Conservation (phyloP, 2,797 vertebrate species). For the Microctenopoma stevenorrisi region DNA sequence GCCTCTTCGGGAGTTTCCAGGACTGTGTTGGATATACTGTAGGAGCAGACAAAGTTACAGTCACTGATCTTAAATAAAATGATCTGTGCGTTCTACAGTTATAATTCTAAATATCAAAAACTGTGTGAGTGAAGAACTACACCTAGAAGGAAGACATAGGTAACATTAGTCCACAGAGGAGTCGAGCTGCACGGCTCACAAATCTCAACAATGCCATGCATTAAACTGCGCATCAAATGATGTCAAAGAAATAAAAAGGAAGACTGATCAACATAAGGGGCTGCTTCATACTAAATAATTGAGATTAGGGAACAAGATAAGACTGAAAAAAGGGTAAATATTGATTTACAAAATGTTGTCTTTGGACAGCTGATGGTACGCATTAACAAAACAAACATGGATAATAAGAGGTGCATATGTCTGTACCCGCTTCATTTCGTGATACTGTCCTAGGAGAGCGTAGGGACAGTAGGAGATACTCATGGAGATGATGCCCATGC, state of each 20-base stretch:
- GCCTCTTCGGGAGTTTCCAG: conserved; percentile 92
- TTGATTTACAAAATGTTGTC: neutral
- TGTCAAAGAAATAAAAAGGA: too few species aligned
- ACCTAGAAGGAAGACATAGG: too few species aligned
- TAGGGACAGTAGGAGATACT: conserved; percentile 99
- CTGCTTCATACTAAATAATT: too few species aligned
- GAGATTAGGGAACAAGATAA: neutral
- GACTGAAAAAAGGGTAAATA: too few species aligned
- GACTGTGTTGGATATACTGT: conserved; percentile 96
- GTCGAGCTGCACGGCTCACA: too few species aligned
- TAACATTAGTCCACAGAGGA: too few species aligned
- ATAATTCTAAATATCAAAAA: neutral
- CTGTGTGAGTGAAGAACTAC: too few species aligned
- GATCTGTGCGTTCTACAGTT: neutral
- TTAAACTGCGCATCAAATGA: too few species aligned
- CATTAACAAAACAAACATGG: neutral
- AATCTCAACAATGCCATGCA: too few species aligned
- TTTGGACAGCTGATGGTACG: neutral
- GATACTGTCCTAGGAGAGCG: conserved; percentile 96
- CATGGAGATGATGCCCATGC: conserved; percentile 97
- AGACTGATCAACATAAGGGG: too few species aligned
- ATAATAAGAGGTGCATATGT: neutral
- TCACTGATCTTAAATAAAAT: neutral
- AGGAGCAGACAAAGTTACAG: conserved; percentile 11
- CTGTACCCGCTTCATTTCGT: conserved; percentile 92